These are phyloP conservation scores for Phytoseiulus persimilis DNA, from an alignment of 2,888 invertebrate species.

Conservation along the genomic window DNA sequence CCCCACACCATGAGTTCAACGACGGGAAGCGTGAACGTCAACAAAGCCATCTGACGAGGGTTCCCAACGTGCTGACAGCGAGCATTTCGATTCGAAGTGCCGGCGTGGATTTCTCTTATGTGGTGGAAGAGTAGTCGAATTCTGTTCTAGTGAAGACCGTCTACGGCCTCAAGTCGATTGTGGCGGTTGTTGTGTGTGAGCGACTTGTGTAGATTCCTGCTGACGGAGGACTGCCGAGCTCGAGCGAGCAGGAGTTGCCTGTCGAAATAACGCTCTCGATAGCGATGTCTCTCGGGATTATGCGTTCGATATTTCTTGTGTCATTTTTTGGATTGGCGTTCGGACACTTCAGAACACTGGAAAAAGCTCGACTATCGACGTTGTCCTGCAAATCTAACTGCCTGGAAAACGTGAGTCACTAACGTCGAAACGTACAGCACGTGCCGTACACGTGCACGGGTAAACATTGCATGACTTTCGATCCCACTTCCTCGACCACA, in stretches of 20 bases:
- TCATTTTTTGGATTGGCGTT: neutral
- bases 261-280: neutral
- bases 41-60: neutral
- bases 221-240: neutral
- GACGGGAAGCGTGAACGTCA: neutral
- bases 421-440: neutral
- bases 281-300: neutral
- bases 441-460: neutral
- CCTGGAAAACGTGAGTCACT: slow-evolving; percentile 10
- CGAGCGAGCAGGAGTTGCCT: neutral
- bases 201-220: neutral
- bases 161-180: too few species aligned
- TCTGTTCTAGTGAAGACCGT: too few species aligned
- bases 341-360: slow-evolving; percentile 12
- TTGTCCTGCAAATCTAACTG: slow-evolving; percentile 33
- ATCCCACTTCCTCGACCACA: neutral
- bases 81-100: neutral
- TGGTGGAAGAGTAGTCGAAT: neutral
- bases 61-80: neutral
- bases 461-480: neutral
- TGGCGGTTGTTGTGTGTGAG: neutral
- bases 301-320: neutral
- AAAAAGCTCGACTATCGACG: slow-evolving; percentile 26
- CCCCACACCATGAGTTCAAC: neutral
- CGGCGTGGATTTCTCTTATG: neutral